Percentiles rank a stretch among this genome's conserved stretches.
Conservation (phyloP, 2,888 invertebrate species). For the Meiosimyza decipiens region DNA sequence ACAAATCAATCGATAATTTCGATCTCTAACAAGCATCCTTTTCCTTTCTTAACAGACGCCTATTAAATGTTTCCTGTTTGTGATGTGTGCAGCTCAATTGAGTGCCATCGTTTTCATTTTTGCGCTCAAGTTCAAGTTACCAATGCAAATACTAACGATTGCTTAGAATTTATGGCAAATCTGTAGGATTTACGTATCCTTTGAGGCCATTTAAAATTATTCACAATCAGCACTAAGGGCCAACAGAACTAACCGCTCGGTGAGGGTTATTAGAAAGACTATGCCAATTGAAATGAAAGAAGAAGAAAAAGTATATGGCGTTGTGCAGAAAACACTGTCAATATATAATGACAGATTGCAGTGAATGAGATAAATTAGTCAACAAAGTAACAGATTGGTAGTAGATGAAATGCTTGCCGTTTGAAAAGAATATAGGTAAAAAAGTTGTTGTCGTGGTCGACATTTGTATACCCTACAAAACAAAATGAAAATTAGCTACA, state of each 20-base stretch:
- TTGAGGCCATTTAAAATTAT: constrained; percentile 40
- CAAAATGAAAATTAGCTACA: no score
- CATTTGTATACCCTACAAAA: no score
- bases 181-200: constrained; percentile 62
- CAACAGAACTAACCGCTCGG: not conserved
- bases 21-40: no score
- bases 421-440: not conserved
- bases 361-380: constrained; percentile 31
- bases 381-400: not conserved
- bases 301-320: not conserved
- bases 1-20: no score
- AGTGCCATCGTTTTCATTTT: no score
- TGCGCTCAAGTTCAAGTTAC: no score
- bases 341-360: constrained; percentile 30
- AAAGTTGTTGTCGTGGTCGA: not conserved
- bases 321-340: constrained; percentile 1
- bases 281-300: not conserved
- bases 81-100: no score
- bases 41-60: no score
- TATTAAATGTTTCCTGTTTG: no score
- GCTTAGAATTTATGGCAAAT: not conserved
- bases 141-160: not conserved
- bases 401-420: not conserved
- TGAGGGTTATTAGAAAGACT: constrained; percentile 2
- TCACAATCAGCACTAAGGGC: not conserved